Conservation (phyloP, 2,113 vertebrate genomes). For the Nothoprocta perdicaria region DNA sequence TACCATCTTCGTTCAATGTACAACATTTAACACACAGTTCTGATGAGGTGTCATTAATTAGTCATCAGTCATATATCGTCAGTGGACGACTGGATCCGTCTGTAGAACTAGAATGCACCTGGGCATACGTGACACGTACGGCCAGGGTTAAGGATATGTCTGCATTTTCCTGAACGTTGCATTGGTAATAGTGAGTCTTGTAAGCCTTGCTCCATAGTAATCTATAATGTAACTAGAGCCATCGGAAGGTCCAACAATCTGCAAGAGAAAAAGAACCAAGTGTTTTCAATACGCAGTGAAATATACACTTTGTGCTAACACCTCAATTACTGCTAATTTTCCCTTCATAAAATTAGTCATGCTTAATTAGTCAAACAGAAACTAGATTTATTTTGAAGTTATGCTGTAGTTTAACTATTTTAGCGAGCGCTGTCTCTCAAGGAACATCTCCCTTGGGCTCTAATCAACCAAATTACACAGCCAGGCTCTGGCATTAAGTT, state of each 20-base stretch:
- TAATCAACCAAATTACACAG: constrained; percentile 60
- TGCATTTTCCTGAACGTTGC: constrained; percentile 95
- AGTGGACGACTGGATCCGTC: background rate
- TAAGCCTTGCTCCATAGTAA: constrained; percentile 95
- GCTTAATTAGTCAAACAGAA: constrained; percentile 73
- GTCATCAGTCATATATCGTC: background rate
- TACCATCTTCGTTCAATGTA: background rate
- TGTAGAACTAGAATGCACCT: background rate
- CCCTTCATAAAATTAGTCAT: constrained; percentile 74
- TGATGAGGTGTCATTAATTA: background rate
- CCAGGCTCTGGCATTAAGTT: background rate
- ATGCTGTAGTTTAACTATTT: constrained; percentile 65
- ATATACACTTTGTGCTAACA: constrained; percentile 64
- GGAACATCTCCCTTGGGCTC: constrained; percentile 52
- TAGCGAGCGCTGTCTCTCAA: constrained; percentile 38
- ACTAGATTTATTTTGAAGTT: constrained; percentile 74
- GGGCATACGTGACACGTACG: constrained; percentile 19
- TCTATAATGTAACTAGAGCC: constrained; percentile 98
- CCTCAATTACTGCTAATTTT: constrained; percentile 74
- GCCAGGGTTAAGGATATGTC: constrained; percentile 80
- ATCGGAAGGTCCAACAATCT: constrained; percentile 97
- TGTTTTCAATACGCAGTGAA: constrained; percentile 57
- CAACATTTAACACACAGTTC: background rate
- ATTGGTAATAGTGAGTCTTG: constrained; percentile 90
- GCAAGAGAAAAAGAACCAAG: constrained; percentile 42